Conservation (phyloP, 2,888 invertebrate species). For the Aleiodes testaceus region DNA sequence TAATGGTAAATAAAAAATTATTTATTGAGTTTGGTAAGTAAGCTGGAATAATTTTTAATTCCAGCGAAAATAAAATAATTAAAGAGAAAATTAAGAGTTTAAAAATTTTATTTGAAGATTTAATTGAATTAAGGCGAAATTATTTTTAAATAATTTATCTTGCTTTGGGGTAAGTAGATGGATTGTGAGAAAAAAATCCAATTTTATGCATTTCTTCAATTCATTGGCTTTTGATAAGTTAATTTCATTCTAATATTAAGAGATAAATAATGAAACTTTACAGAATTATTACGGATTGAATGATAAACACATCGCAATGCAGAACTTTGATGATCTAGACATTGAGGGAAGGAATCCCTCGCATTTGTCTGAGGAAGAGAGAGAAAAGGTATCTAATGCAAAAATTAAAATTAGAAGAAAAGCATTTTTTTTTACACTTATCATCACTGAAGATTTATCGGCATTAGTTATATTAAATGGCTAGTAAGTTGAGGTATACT, state of each 20-base stretch:
- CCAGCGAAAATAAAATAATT: not conserved
- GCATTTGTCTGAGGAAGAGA: conserved; percentile 68
- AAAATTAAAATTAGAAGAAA: not conserved
- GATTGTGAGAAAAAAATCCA: conserved; percentile 15
- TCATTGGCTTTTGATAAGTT: not conserved
- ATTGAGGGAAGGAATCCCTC: conserved; percentile 71
- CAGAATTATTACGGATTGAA: conserved; percentile 55
- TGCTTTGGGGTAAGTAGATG: conserved; percentile 53
- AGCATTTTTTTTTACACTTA: not conserved
- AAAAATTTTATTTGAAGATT: not conserved
- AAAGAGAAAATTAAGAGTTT: not conserved
- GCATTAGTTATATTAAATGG: not conserved
- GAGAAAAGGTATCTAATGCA: conserved; percentile 67
- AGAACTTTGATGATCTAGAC: conserved; percentile 72
- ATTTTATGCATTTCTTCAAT: conserved; percentile 28
- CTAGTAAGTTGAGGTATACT: conserved; percentile 1
- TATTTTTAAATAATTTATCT: not conserved
- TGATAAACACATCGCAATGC: conserved; percentile 60
- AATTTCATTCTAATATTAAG: conserved; percentile 6
- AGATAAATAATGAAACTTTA: conserved; percentile 27
- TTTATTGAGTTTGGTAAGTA: conserved; percentile 23
- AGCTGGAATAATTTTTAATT: conserved; percentile 13
- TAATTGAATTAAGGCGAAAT: not conserved
- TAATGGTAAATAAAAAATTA: not conserved
- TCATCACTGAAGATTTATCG: conserved; percentile 43